Evolutionary conservation across 2,888 invertebrate genomes (phyloP).

Genomic region (Calliopum simillimum): DNA sequence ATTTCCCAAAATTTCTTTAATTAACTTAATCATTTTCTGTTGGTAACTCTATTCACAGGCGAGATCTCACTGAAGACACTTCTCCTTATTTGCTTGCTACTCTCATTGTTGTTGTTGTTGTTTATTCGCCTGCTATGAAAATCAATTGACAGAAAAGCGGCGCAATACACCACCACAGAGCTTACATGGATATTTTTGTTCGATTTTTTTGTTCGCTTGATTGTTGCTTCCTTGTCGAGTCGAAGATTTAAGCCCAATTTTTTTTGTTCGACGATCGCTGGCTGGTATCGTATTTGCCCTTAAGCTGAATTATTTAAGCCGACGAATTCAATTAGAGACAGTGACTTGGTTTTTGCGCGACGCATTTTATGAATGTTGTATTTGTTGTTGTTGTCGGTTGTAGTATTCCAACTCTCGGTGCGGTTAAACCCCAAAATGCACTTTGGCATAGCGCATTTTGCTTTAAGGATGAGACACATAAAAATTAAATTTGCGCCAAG

Average conservation of each 20-base stretch:
- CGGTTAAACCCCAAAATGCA: conserved; percentile 57
- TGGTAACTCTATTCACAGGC: too few species aligned
- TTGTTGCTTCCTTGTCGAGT: not conserved
- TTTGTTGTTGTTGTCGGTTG: conserved; percentile 54
- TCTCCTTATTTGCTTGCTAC: not conserved
- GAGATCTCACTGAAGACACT: too few species aligned
- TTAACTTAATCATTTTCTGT: too few species aligned
- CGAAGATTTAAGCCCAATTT: conserved; percentile 13
- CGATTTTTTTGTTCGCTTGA: conserved; percentile 5
- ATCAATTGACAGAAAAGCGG: conserved; percentile 35
- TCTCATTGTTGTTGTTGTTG: conserved; percentile 24
- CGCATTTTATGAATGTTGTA: conserved; percentile 48
- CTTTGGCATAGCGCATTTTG: conserved; percentile 60
- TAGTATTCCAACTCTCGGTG: conserved; percentile 46
- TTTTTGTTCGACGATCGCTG: not conserved
- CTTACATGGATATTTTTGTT: not conserved
- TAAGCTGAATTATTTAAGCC: conserved; percentile 67
- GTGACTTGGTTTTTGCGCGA: conserved; percentile 48
- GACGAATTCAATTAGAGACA: conserved; percentile 67
- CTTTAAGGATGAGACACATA: conserved; percentile 51
- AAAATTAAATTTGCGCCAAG: conserved; percentile 30
- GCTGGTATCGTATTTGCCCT: conserved; percentile 51
- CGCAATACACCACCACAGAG: conserved; percentile 8
- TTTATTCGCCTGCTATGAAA: conserved; percentile 33
- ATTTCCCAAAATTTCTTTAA: too few species aligned